phyloP scores from a whole-genome alignment of 1,140 invertebrate genomes.

The Lordiphosa clarofinis region DNA sequence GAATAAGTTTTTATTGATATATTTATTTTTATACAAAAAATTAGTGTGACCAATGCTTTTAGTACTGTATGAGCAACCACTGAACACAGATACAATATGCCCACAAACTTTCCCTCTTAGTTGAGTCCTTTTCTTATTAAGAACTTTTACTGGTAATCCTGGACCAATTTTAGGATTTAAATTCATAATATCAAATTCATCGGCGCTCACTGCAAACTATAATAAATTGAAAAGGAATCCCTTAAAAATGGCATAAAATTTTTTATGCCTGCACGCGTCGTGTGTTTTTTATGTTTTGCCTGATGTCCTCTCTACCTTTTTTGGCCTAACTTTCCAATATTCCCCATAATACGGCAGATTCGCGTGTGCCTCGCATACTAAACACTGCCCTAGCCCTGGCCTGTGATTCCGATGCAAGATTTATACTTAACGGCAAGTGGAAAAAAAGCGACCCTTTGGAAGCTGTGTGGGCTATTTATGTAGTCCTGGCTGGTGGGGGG shows the following conservation, averaged over 20 bases:
- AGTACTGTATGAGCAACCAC: too few relatives aligned
- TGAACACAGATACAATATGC: too few relatives aligned
- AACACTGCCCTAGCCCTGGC: slow-evolving; percentile 32
- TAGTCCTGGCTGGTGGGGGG: background rate
- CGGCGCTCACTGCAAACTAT: slow-evolving; percentile 29
- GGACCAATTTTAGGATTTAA: slow-evolving; percentile 22
- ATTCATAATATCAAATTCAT: slow-evolving; percentile 46
- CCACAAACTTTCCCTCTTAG: too few relatives aligned
- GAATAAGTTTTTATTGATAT: too few relatives aligned
- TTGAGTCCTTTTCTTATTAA: too few relatives aligned
- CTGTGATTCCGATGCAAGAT: slow-evolving; percentile 59
- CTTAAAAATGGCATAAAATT: slow-evolving; percentile 49
- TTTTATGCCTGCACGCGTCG: slow-evolving; percentile 26
- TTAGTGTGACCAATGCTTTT: too few relatives aligned
- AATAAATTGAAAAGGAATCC: slow-evolving; percentile 62
- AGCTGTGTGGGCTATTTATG: slow-evolving; percentile 9
- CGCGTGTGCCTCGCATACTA: slow-evolving; percentile 50
- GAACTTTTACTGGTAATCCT: too few relatives aligned
- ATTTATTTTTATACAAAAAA: too few relatives aligned
- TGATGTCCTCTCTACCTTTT: background rate
- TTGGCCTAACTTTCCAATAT: slow-evolving; percentile 32
- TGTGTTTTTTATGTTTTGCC: slow-evolving; percentile 1
- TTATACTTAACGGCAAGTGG: slow-evolving; percentile 53
- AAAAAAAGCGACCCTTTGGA: slow-evolving; percentile 1
- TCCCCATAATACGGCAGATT: slow-evolving; percentile 34